Evolutionary conservation across 2,797 vertebrate species (phyloP).

Genomic region (Pseudomugil tenellus): DNA sequence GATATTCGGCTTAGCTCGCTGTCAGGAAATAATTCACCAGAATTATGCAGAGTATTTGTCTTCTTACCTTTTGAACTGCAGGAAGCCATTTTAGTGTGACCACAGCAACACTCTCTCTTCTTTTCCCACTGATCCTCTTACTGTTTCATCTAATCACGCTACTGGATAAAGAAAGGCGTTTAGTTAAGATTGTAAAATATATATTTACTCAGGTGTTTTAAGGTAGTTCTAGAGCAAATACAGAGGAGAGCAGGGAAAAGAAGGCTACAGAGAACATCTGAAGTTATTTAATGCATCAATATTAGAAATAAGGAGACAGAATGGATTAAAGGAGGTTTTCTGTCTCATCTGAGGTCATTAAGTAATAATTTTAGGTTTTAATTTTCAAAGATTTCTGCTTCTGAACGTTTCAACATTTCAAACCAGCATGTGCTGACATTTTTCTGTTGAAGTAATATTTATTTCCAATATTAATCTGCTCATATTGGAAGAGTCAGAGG

Average conservation of each 20-base stretch:
- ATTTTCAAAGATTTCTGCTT: too few species aligned
- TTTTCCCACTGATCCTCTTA: background rate
- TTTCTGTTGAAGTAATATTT: too few species aligned
- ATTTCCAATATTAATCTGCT: too few species aligned
- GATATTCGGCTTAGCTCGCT: conserved; percentile 8
- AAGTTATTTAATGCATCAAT: conserved; percentile 42
- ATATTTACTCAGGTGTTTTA: conserved; percentile 56
- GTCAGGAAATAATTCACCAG: conserved; percentile 9
- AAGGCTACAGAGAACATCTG: conserved; percentile 8
- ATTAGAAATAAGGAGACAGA: conserved; percentile 35
- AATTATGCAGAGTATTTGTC: too few species aligned
- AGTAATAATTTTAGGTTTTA: too few species aligned
- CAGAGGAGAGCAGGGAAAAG: conserved; percentile 35
- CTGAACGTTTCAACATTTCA: too few species aligned
- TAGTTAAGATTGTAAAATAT: conserved; percentile 21
- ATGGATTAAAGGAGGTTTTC: conserved; percentile 35
- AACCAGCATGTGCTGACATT: too few species aligned
- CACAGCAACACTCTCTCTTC: too few species aligned
- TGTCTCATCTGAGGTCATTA: conserved; percentile 7
- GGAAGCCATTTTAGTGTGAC: too few species aligned
- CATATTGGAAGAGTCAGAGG: background rate
- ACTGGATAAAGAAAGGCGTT: background rate
- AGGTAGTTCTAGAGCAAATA: conserved; percentile 28
- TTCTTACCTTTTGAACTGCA: too few species aligned
- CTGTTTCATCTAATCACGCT: background rate